Evolutionary conservation across 2,113 vertebrate genomes (phyloP).

Genomic region (Heloderma charlesbogerti): DNA sequence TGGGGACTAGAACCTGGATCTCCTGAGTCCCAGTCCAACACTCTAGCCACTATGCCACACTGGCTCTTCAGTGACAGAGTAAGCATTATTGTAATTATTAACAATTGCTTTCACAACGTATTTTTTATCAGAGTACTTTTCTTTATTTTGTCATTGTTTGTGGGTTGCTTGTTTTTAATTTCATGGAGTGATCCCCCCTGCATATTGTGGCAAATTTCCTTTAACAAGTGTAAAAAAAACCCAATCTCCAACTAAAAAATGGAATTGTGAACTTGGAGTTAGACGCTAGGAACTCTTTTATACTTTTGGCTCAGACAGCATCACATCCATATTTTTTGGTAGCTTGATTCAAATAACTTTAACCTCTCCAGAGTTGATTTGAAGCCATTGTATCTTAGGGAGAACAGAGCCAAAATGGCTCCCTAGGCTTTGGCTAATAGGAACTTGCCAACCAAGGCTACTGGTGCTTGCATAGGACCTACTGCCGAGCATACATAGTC

Average conservation of each 20-base stretch:
- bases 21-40: too few relatives aligned
- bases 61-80: background rate
- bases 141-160: background rate
- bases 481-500: background rate
- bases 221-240: background rate
- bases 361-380: background rate
- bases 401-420: background rate
- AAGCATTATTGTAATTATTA: background rate
- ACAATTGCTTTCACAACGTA: background rate
- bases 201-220: background rate
- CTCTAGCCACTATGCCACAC: too few relatives aligned
- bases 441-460: background rate
- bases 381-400: background rate
- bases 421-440: background rate
- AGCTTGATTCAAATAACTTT: background rate
- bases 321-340: background rate
- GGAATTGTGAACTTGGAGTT: background rate
- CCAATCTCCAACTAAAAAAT: background rate
- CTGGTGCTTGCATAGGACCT: background rate
- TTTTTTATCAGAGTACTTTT: background rate
- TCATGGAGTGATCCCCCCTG: rapidly evolving
- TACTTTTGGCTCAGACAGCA: background rate
- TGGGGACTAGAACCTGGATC: too few relatives aligned
- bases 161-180: background rate
- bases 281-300: background rate